phyloP scores from a whole-genome alignment of 2,113 vertebrate species.

The Girardinichthys multiradiatus region DNA sequence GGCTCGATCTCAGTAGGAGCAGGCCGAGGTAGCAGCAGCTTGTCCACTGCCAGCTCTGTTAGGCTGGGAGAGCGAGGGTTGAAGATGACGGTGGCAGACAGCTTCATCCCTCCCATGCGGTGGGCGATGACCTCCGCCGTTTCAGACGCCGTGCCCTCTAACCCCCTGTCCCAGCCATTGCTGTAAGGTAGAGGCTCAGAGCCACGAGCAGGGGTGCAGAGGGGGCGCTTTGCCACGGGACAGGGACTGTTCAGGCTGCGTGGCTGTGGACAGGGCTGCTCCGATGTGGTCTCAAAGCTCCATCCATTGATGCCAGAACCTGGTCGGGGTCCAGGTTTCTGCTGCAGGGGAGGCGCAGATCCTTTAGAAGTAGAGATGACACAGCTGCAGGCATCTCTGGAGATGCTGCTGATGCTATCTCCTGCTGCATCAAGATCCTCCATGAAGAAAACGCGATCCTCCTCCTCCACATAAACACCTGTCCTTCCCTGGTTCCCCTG shows the following conservation, averaged over 20 bases:
- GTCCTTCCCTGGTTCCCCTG: constrained; percentile 48
- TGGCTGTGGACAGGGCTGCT: constrained; percentile 63
- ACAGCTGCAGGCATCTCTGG: constrained; percentile 65
- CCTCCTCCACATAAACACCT: constrained; percentile 79
- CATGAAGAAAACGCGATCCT: constrained; percentile 94
- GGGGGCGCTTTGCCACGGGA: constrained; percentile 48
- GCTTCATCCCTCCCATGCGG: constrained; percentile 96
- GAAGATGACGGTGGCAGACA: constrained; percentile 97
- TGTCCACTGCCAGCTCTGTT: constrained; percentile 76
- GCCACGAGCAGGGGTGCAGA: constrained; percentile 45
- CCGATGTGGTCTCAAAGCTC: constrained; percentile 59
- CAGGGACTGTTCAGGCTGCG: constrained; percentile 72
- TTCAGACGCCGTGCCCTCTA: constrained; percentile 79
- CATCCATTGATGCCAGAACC: constrained; percentile 68
- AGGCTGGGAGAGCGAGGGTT: constrained; percentile 89
- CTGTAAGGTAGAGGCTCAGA: constrained; percentile 80
- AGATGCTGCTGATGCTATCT: constrained; percentile 68
- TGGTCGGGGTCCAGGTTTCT: constrained; percentile 30
- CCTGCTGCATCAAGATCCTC: constrained; percentile 88
- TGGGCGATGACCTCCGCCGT: constrained; percentile 91
- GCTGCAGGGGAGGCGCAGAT: constrained; percentile 34
- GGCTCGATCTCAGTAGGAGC: constrained; percentile 74
- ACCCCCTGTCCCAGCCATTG: constrained; percentile 86
- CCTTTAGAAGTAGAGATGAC: constrained; percentile 59
- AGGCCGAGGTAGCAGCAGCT: constrained; percentile 68